Conservation (phyloP, 2,797 vertebrate species). For the Morus bassanus region DNA sequence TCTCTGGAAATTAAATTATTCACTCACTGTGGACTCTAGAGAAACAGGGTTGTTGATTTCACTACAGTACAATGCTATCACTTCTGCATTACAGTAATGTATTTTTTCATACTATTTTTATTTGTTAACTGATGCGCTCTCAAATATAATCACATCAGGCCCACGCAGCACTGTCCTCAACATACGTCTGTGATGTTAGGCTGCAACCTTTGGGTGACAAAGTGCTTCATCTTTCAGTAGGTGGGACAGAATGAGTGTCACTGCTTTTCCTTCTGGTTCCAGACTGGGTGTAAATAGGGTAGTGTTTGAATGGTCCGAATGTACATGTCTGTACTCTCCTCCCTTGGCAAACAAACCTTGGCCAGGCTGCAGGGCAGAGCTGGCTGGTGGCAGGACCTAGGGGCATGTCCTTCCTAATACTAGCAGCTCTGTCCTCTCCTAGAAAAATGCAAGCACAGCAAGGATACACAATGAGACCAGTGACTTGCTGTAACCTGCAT, state of each 20-base stretch:
- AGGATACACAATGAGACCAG: neutral
- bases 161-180: neutral
- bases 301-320: neutral
- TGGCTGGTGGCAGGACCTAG: neutral
- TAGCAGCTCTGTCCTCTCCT: neutral
- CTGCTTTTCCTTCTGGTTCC: neutral
- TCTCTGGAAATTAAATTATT: neutral
- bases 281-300: neutral
- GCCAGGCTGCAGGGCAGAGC: neutral
- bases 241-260: neutral
- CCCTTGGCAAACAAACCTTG: neutral
- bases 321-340: rapidly evolving
- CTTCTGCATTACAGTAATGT: neutral
- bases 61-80: neutral
- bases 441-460: neutral
- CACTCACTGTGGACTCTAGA: neutral
- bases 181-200: neutral
- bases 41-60: neutral
- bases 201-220: neutral
- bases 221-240: neutral
- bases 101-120: neutral
- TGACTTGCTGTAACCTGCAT: neutral
- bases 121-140: neutral
- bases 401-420: rapidly evolving
- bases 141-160: neutral